Conservation (phyloP, 2,797 vertebrate genomes). For the Anabas testudineus region DNA sequence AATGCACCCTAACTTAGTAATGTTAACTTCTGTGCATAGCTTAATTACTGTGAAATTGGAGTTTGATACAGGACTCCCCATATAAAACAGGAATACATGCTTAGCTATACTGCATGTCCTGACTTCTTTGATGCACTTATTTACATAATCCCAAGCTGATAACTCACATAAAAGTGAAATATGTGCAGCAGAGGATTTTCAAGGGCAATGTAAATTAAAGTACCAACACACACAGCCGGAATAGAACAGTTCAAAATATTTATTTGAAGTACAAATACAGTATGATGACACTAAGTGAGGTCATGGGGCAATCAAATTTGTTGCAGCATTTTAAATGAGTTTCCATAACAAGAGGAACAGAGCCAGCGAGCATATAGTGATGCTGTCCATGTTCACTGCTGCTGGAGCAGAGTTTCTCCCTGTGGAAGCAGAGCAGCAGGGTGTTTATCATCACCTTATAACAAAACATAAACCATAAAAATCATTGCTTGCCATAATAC, state of each 20-base stretch:
- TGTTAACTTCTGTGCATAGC: too few relatives aligned
- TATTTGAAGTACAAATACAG: conserved; percentile 85
- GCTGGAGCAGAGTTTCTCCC: conserved; percentile 80
- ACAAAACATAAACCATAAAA: conserved; percentile 47
- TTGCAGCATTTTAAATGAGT: conserved; percentile 75
- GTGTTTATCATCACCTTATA: conserved; percentile 36
- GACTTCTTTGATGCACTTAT: neutral
- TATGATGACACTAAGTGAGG: conserved; percentile 64
- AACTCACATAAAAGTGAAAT: conserved; percentile 43
- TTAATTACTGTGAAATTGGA: neutral
- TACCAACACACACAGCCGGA: conserved; percentile 30
- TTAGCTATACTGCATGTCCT: neutral
- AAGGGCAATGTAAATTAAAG: conserved; percentile 23
- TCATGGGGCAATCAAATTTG: conserved; percentile 60
- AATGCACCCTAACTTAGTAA: neutral
- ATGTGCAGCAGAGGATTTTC: conserved; percentile 15
- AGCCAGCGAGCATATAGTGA: conserved; percentile 65
- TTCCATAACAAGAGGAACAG: conserved; percentile 77
- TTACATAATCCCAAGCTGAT: conserved; percentile 23
- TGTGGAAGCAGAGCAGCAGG: conserved; percentile 68
- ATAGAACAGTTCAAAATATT: conserved; percentile 73
- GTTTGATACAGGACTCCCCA: neutral
- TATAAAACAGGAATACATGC: neutral
- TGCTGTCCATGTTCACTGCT: conserved; percentile 44
- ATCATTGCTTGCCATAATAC: conserved; percentile 28